Evolutionary conservation across 2,888 invertebrate genomes (phyloP), one percentile per base, ranked within the genome.

Genomic region (Acholoe squamosa): DNA sequence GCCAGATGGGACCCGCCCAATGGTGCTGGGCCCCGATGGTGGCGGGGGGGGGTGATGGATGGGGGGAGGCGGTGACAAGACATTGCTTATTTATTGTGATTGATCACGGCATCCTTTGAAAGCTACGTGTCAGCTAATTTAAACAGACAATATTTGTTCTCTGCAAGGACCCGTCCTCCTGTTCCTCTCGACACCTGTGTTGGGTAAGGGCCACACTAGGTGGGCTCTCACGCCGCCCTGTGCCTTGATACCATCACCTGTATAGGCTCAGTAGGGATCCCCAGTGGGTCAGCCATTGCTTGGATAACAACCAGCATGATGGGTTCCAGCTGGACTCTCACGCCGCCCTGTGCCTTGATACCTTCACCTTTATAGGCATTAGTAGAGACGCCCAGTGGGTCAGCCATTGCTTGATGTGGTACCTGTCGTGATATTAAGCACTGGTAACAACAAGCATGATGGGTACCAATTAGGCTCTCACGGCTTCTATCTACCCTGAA

Each of bases 71-170:
- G 5, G 80, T 80, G 80, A 80, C 80, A 80, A 80, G 80, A 80
- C 80, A 80, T 80, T 80, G 80, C 80, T 80, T 80, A 80, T 80
- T 80, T 80, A 80, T 80, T 80, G 80, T 80, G 80, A 80, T 80
- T 80, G 80, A 80, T 80, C 80, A 80, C 34, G 80, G 19, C 34
- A 80, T 43, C 43, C 34, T 80, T 80, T 80, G 80, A 80, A 80
- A 80, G 80, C 80, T 80, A 80, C 80, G 80, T 80, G 80, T 80
- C 80, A 80, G 80, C 80, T 80, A 80, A 80, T 80, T 80, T 80
- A 80, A 80, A 80, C 80, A 80, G 80, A 80, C 80, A 80, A 80
- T 80, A 80, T 80, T 80, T 80, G 80, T 80, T 80, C 80, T 80
- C 43, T 14, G 80, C 43, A 43, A 33, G 34, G 80, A 80, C 34